A percentile compares a stretch with the other conserved stretches of the same genome.
Evolutionary conservation across 2,113 vertebrate genomes (phyloP).

Genomic region (Athene cunicularia): DNA sequence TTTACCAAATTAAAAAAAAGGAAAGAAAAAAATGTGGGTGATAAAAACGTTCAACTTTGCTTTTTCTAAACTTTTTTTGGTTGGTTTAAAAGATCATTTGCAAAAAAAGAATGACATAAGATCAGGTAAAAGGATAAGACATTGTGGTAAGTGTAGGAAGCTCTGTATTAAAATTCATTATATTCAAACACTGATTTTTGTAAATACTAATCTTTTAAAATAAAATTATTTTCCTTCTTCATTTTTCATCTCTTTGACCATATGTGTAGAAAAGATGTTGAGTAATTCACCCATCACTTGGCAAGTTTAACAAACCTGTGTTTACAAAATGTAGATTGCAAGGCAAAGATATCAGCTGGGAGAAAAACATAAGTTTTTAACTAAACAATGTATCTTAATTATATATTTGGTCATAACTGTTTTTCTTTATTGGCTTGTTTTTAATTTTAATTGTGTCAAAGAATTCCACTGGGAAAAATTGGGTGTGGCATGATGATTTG

Average conservation of each 20-base stretch:
- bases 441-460: background rate
- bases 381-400: slow-evolving; percentile 4
- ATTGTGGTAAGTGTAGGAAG: background rate
- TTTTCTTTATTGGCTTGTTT: background rate
- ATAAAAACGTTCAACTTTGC: background rate
- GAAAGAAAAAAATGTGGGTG: background rate
- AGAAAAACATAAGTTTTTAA: background rate
- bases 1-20: background rate
- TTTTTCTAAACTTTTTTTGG: background rate
- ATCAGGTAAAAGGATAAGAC: background rate
- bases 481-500: background rate
- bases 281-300: slow-evolving; percentile 13
- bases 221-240: background rate
- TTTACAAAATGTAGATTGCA: background rate
- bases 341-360: background rate
- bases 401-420: background rate
- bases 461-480: background rate
- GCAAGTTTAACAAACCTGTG: background rate
- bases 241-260: slow-evolving; percentile 9
- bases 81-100: background rate
- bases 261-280: background rate
- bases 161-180: slow-evolving; percentile 24
- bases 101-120: background rate
- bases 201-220: slow-evolving; percentile 16
- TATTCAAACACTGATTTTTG: background rate